Evolutionary conservation across 2,113 vertebrate genomes (phyloP).

Genomic region (Micromys minutus): DNA sequence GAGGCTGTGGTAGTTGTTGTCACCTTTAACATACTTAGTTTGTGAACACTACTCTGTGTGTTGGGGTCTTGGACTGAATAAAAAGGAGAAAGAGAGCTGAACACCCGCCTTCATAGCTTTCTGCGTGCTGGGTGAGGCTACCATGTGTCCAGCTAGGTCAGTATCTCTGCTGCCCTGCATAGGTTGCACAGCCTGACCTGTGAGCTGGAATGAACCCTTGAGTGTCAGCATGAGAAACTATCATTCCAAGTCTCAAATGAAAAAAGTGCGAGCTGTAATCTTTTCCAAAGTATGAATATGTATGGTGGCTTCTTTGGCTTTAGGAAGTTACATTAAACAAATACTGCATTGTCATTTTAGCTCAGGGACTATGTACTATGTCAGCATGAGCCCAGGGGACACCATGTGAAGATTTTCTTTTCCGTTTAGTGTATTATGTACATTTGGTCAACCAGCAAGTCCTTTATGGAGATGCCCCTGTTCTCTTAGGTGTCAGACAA

Average conservation of each 20-base stretch:
- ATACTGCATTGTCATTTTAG: background rate
- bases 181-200: background rate
- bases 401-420: background rate
- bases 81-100: background rate
- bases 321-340: conserved; percentile 22
- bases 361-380: background rate
- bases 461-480: background rate
- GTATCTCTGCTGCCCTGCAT: too few species aligned
- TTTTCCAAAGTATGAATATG: background rate
- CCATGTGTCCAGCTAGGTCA: background rate
- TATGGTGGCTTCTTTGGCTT: background rate
- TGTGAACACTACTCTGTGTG: background rate
- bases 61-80: too few species aligned
- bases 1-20: background rate
- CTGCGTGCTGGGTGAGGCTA: background rate
- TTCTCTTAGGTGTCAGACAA: background rate
- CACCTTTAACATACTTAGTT: background rate
- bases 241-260: background rate
- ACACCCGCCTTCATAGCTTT: background rate
- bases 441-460: conserved; percentile 36
- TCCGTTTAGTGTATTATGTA: conserved; percentile 21
- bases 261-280: background rate
- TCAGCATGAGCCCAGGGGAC: background rate
- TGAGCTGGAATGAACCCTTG: background rate
- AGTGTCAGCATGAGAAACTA: background rate